Conservation (phyloP, 2,888 invertebrate species). For the Drosophila emarginata region DNA sequence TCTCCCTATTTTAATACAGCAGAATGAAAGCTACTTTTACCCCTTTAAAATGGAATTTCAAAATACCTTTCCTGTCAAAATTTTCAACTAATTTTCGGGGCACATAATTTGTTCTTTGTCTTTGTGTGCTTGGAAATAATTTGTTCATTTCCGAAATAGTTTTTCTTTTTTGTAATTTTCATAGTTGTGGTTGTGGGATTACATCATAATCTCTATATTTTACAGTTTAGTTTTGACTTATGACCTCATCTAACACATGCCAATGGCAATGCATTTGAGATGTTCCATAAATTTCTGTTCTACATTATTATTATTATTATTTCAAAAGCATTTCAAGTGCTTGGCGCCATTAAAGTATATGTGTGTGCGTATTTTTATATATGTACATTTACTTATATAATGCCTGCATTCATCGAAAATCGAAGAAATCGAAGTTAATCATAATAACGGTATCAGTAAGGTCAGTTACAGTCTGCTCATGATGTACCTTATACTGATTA, state of each 20-base stretch:
- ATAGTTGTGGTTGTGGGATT: background rate
- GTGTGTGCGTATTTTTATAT: background rate
- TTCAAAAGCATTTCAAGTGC: conserved; percentile 1
- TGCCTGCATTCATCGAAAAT: background rate
- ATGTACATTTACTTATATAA: background rate
- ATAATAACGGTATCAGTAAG: conserved; percentile 33
- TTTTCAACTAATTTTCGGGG: no score
- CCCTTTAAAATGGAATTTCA: no score
- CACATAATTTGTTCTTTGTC: no score
- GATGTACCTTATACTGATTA: conserved; percentile 38
- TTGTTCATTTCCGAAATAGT: background rate
- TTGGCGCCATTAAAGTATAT: background rate
- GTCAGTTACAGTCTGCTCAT: conserved; percentile 3
- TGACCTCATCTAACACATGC: conserved; percentile 1
- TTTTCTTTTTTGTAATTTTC: background rate
- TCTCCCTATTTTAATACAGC: no score
- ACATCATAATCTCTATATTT: conserved; percentile 2
- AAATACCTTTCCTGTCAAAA: no score
- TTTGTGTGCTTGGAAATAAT: background rate
- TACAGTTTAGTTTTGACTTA: conserved; percentile 5
- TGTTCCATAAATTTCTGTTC: conserved; percentile 5
- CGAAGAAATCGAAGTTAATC: conserved; percentile 4
- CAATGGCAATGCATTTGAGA: background rate
- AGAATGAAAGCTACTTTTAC: no score
- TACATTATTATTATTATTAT: conserved; percentile 4